Evolutionary conservation across 2,888 invertebrate species (phyloP).

Genomic region (Callinectes sapidus): DNA sequence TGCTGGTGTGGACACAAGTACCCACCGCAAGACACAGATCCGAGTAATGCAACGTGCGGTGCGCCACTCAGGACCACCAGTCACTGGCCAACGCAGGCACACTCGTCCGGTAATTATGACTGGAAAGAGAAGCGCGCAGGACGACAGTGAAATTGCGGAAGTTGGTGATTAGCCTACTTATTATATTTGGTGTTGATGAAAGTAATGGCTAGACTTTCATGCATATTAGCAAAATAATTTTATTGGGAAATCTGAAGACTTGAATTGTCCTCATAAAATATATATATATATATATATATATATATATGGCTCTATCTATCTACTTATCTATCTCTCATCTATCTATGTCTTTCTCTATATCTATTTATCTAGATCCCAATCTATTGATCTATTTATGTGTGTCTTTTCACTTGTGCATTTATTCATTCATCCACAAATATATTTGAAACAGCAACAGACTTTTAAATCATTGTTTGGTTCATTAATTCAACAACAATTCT

Average conservation of each 20-base stretch:
- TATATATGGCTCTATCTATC: no score
- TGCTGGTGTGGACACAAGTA: background rate
- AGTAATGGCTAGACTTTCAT: background rate
- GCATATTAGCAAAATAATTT: background rate
- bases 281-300: no score
- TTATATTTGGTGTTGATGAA: background rate
- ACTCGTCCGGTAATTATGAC: background rate
- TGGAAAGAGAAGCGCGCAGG: constrained; percentile 8
- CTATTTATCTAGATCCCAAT: background rate
- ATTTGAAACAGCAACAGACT: no score
- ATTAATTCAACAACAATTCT: no score
- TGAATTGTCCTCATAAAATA: no score
- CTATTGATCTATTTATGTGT: no score
- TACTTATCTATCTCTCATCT: no score
- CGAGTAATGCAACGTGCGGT: constrained; percentile 3
- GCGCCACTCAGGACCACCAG: background rate
- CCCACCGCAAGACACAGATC: background rate
- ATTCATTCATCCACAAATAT: no score
- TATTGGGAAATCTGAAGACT: background rate
- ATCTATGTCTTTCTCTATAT: background rate
- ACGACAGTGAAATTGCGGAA: constrained; percentile 18
- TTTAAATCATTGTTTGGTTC: no score
- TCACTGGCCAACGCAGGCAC: constrained; percentile 11
- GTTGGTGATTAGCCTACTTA: background rate
- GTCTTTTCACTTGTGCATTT: no score